Conservation (phyloP, 2,888 invertebrate genomes). For the Xylocampa areola region DNA sequence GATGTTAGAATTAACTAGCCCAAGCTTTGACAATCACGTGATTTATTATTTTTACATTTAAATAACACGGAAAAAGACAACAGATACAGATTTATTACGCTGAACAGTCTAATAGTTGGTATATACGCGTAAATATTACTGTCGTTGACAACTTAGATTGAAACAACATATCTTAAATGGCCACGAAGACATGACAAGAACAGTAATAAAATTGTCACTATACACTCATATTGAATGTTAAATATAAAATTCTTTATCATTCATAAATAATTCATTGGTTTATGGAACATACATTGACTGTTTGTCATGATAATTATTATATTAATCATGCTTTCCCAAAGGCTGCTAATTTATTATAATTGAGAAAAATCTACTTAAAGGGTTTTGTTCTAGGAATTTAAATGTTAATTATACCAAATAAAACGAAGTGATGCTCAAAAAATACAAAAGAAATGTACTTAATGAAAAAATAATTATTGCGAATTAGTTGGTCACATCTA, state of each 20-base stretch:
- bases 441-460: no score
- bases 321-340: not conserved
- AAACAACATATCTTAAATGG: constrained; percentile 45
- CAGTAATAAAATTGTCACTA: constrained; percentile 56
- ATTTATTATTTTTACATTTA: constrained; percentile 15
- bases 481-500: constrained; percentile 1
- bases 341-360: constrained; percentile 13
- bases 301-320: constrained; percentile 20
- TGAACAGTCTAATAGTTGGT: constrained; percentile 21
- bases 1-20: no score
- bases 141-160: constrained; percentile 32
- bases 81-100: not conserved
- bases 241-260: constrained; percentile 37
- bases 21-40: constrained; percentile 12
- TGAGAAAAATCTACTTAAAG: constrained; percentile 9
- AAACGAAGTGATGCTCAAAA: no score
- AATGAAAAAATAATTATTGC: not conserved
- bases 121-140: constrained; percentile 59
- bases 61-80: constrained; percentile 16
- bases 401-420: not conserved
- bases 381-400: constrained; percentile 6
- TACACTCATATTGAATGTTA: constrained; percentile 50
- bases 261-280: constrained; percentile 55
- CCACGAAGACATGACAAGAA: constrained; percentile 52
- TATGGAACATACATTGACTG: constrained; percentile 39